Evolutionary conservation across 2,113 vertebrate species (phyloP), one percentile per base, ranked within the genome.

Genomic region (Ibidorhyncha struthersii): DNA sequence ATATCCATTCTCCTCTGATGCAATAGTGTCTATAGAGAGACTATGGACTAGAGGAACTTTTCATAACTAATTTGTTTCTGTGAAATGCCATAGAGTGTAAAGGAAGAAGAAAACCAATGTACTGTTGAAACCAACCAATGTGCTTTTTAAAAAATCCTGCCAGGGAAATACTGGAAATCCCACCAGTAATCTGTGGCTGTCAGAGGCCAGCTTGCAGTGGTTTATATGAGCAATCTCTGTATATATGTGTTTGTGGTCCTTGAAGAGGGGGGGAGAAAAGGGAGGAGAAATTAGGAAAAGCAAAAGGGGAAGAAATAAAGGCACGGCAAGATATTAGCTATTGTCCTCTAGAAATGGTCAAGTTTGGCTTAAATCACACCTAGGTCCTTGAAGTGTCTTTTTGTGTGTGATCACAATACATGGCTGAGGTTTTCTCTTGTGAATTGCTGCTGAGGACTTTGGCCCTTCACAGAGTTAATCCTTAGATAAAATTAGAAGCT

Each of bases 401-500:
- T 66, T 83, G 38, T 73, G 13, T 5, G 4, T 71, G 70, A 56
- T 67, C 26, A 56, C 56, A 79, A 15, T 82, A 23, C 26, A 3
- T 32, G 34, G 47, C 76, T 83, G 65, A 82, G 52, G 13, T 87
- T 93, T 91, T 71, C 56, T 52, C 47, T 53, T 80, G 61, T n/a
- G 89, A 91, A 47, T 86, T 95, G 69, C 59, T 95, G 50, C 84
- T 89, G 82, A 76, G 70, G 82, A 9, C 70, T 82, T 91, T 1
- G 6, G 86, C 83, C 89, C 89, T 89, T 94, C 65, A 65, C 27
- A 65, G 61, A 89, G 90, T 91, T 93, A 94, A 90, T 96, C 36
- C 40, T 85, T 74, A 79, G 70, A 65, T 95, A 76, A 96, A 95
- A 90, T 94, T 93, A 94, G 93, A 95, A 85, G 36, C 53, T 92